These are phyloP conservation scores for Philaethria dido DNA, from an alignment of 2,888 invertebrate genomes.

Conservation along the genomic window DNA sequence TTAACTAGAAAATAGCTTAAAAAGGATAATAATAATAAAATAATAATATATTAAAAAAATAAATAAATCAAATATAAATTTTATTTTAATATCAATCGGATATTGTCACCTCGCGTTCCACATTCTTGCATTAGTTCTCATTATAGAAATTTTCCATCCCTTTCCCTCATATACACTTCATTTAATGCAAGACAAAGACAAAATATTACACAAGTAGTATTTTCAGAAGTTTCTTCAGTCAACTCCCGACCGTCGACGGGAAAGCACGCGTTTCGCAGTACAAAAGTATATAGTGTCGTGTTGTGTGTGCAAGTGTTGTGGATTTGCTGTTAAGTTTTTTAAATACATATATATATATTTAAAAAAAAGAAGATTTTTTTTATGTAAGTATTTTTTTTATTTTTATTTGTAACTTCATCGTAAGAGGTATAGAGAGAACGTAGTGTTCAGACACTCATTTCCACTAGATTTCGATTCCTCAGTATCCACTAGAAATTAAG, in stretches of 20 bases:
- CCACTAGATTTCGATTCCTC: too few relatives aligned
- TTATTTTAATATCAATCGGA: conserved; percentile 17
- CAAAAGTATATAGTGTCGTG: conserved; percentile 20
- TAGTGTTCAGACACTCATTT: too few relatives aligned
- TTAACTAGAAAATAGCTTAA: too few relatives aligned
- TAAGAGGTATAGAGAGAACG: too few relatives aligned
- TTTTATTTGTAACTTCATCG: too few relatives aligned
- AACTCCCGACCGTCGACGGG: conserved; percentile 35
- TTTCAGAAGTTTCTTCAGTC: conserved; percentile 42
- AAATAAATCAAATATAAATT: background rate
- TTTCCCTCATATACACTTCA: background rate
- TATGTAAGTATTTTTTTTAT: conserved; percentile 8
- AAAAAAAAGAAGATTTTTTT: background rate
- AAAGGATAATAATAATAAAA: background rate
- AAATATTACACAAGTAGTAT: conserved; percentile 29
- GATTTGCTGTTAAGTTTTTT: conserved; percentile 7
- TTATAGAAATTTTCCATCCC: conserved; percentile 29
- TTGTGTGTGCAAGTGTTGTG: conserved; percentile 16
- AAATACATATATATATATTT: background rate
- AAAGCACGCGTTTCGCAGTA: conserved; percentile 25
- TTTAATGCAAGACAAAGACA: conserved; percentile 2
- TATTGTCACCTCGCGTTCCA: conserved; percentile 26
- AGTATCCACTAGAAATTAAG: too few relatives aligned
- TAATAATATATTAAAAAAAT: background rate
- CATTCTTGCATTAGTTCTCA: conserved; percentile 28